Conservation (phyloP, 1,140 invertebrate genomes). For the Drosophila tristis region DNA sequence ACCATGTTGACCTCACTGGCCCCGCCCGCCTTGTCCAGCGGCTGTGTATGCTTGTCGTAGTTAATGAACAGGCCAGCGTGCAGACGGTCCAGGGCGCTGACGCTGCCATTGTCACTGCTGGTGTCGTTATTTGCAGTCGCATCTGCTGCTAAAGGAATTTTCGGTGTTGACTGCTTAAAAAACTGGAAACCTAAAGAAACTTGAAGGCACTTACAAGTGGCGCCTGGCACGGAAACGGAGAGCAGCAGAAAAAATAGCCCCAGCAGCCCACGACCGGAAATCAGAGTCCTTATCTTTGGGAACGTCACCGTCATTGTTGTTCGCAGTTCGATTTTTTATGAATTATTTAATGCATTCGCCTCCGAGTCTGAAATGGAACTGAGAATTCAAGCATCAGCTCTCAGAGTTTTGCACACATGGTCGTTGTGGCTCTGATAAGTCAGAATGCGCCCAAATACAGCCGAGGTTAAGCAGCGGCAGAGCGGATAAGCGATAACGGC, state of each 20-base stretch:
- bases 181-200: neutral
- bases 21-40: slow-evolving; percentile 85
- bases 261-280: slow-evolving; percentile 57
- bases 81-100: slow-evolving; percentile 86
- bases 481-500: too few relatives aligned
- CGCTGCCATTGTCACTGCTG: slow-evolving; percentile 75
- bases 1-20: slow-evolving; percentile 86
- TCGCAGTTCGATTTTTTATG: neutral
- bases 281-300: slow-evolving; percentile 54
- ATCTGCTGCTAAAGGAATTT: slow-evolving; percentile 13
- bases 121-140: slow-evolving; percentile 3
- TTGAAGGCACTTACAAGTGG: slow-evolving; percentile 41
- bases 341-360: slow-evolving; percentile 23
- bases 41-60: slow-evolving; percentile 88
- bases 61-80: slow-evolving; percentile 86
- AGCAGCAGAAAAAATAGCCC: slow-evolving; percentile 30
- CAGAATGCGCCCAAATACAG: too few relatives aligned
- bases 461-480: too few relatives aligned
- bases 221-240: slow-evolving; percentile 64
- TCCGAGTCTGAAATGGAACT: slow-evolving; percentile 40
- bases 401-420: slow-evolving; percentile 55
- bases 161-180: neutral
- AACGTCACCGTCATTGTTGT: slow-evolving; percentile 41
- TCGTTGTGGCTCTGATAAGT: slow-evolving; percentile 25
- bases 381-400: slow-evolving; percentile 18